Base-by-base conservation (phyloP, 2,797 vertebrate genomes). In the Paramormyrops hopkinsi region DNA sequence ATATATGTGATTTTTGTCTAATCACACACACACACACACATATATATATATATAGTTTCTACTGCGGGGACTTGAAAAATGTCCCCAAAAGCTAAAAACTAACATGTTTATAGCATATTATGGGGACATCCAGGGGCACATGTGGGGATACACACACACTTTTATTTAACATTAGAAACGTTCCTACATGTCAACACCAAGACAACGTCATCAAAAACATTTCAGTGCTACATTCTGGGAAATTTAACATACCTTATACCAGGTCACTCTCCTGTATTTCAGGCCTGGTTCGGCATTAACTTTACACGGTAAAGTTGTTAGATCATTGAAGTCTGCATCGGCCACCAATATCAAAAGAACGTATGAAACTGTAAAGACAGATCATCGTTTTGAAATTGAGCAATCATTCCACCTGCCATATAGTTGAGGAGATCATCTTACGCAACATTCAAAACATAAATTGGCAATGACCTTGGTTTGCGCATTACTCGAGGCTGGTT, bases 211-310 rank as follows among this genome's bases (percentile, higher is more conserved):
- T 65, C 59, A 79, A 44, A 79, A 44, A 44, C 37, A 79, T 41
- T 79, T 51, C 22, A 17, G 9, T 51, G 6, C 48, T 29, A 51
- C 1, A 25, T 51, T 54, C 5, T 86, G 11, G 9, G 4, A 82
- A 19, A 46, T 29, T n/a, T 33, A 53, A 44, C 86, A 17, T 87
- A 92, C 92, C 92, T 91, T 91, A 87, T 92, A 92, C 92, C 92
- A 92, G 48, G 8, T 90, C 48, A 92, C 86, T 88, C 88, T 92
- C 29, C 53, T 89, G 88, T 92, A 92, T n/a, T 51, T 9, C 6
- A 92, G 65, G 4, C 89, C 90, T 7, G 83, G 11, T 33, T 91
- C 90, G 12, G 51, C 17, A 0, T 51, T 69, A 3, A 51, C 92
- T 37, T 14, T 33, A 41, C 92, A 92, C 2, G 90, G 91, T 51